Conservation (phyloP, 2,888 invertebrate genomes). For the Volucella inanis region DNA sequence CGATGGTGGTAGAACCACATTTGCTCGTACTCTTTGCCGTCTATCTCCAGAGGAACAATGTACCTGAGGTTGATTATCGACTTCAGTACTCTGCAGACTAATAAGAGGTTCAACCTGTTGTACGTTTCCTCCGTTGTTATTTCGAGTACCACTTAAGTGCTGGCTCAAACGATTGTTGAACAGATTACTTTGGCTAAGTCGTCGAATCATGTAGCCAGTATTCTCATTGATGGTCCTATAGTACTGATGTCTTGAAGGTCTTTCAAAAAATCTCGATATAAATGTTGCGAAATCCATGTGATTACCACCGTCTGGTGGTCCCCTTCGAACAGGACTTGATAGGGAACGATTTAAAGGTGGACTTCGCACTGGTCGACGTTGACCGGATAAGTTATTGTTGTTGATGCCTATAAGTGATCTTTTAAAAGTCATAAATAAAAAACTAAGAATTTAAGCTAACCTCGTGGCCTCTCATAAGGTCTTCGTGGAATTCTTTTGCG, state of each 20-base stretch:
- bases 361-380: conserved; percentile 42
- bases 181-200: conserved; percentile 81
- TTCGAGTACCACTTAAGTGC: conserved; percentile 67
- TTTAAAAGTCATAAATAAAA: not conserved
- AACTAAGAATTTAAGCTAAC: conserved; percentile 72
- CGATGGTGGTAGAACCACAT: conserved; percentile 12
- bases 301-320: conserved; percentile 27
- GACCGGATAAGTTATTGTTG: conserved; percentile 36
- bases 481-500: conserved; percentile 18
- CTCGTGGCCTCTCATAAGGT: conserved; percentile 15
- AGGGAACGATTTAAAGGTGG: conserved; percentile 60
- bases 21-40: conserved; percentile 12
- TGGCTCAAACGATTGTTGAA: conserved; percentile 79
- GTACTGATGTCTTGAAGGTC: conserved; percentile 81
- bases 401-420: not conserved
- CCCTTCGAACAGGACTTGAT: conserved; percentile 44
- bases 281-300: conserved; percentile 78
- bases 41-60: conserved; percentile 5
- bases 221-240: conserved; percentile 81
- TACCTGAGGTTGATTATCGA: conserved; percentile 12
- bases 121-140: conserved; percentile 2
- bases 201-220: conserved; percentile 81
- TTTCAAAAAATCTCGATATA: conserved; percentile 80
- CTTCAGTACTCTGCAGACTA: conserved; percentile 8
- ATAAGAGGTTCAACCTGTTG: conserved; percentile 67